These are phyloP conservation scores for Thaleichthys pacificus DNA, from an alignment of 2,797 vertebrate genomes.

Conservation along the genomic window DNA sequence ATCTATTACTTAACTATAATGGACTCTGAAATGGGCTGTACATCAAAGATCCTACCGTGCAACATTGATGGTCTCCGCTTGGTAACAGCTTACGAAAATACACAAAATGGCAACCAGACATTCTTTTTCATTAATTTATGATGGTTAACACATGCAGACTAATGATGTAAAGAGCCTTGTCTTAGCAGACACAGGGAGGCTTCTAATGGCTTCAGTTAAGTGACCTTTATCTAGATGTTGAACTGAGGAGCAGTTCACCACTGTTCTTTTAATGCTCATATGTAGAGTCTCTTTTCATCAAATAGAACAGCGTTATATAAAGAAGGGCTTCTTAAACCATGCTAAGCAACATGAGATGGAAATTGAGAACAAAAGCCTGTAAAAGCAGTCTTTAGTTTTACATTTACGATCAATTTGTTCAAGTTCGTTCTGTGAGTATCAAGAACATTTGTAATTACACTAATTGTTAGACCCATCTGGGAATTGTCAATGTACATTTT, in stretches of 20 bases:
- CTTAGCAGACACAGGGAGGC: background rate
- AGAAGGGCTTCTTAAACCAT: constrained; percentile 24
- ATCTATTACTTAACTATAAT: background rate
- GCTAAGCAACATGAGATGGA: constrained; percentile 24
- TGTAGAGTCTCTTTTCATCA: constrained; percentile 14
- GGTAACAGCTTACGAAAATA: constrained; percentile 10
- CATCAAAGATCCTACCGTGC: constrained; percentile 32
- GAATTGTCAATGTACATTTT: constrained; percentile 48
- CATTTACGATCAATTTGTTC: constrained; percentile 34
- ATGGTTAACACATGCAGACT: too few relatives aligned
- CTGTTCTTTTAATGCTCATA: too few relatives aligned
- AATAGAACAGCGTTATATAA: constrained; percentile 29
- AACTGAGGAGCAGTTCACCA: background rate
- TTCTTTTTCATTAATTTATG: background rate
- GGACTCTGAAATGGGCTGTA: constrained; percentile 11
- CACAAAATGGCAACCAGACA: background rate
- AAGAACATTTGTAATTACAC: constrained; percentile 32
- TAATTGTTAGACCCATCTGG: constrained; percentile 47
- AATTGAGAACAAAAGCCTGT: constrained; percentile 25
- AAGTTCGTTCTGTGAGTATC: constrained; percentile 32
- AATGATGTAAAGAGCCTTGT: background rate
- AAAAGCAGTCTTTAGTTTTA: constrained; percentile 29
- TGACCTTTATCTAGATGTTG: constrained; percentile 5
- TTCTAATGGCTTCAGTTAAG: background rate
- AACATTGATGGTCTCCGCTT: constrained; percentile 22